Percentiles rank a stretch among this genome's conserved stretches.
Conservation (phyloP, 2,113 vertebrate genomes). For the Gymnorhina tibicen region DNA sequence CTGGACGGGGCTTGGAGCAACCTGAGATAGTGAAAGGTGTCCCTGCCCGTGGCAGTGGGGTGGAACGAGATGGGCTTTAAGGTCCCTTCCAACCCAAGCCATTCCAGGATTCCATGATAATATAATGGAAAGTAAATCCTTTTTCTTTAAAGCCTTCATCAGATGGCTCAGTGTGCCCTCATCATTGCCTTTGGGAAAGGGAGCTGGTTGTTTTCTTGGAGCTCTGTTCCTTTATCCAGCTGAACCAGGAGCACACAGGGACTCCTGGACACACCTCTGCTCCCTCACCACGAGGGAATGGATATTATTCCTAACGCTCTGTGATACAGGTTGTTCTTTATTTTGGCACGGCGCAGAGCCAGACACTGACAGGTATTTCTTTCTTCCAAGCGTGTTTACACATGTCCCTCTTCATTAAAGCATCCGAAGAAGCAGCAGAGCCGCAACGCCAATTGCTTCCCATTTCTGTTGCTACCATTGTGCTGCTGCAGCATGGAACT, state of each 20-base stretch:
- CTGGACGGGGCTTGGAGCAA: rapidly evolving
- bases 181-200: neutral
- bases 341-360: neutral
- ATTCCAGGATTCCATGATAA: neutral
- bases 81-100: neutral
- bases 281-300: neutral
- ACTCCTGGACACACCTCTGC: neutral
- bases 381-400: neutral
- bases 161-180: neutral
- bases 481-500: neutral
- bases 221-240: neutral
- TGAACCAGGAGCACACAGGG: neutral
- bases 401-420: neutral
- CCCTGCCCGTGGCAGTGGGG: neutral
- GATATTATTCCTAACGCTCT: neutral
- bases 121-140: neutral
- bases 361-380: neutral
- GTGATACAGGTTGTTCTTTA: neutral
- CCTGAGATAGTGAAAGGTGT: rapidly evolving
- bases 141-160: neutral
- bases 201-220: neutral
- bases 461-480: neutral
- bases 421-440: neutral
- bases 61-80: neutral
- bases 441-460: neutral